Percentiles rank a stretch among this genome's conserved stretches.
Conservation (phyloP, 2,113 vertebrate species). For the Clarias batrachus region DNA sequence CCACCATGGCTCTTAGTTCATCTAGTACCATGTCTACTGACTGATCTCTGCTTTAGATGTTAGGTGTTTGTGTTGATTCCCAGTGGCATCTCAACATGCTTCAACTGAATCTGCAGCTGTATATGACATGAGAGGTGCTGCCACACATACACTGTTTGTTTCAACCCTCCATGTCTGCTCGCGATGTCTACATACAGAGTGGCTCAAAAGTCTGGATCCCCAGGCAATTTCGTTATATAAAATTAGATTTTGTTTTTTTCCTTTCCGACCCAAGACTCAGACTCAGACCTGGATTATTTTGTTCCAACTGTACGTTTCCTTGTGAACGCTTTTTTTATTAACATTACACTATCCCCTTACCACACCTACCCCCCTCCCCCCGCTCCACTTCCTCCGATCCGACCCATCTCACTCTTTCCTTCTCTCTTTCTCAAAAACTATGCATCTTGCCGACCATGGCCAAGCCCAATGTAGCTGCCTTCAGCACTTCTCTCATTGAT, state of each 20-base stretch:
- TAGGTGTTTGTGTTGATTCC: constrained; percentile 22
- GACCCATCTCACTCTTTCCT: not conserved
- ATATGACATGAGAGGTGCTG: not conserved
- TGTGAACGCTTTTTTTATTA: constrained; percentile 7
- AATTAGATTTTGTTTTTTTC: constrained; percentile 8
- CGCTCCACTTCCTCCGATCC: not conserved
- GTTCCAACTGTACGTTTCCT: not conserved
- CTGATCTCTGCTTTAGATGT: constrained; percentile 37
- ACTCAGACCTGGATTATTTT: not conserved
- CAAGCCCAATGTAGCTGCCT: constrained; percentile 62
- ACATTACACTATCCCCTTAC: constrained; percentile 1
- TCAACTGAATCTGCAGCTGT: constrained; percentile 14
- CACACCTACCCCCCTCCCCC: not conserved
- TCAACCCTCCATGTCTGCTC: not conserved
- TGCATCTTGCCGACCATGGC: constrained; percentile 28
- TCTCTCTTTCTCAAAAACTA: constrained; percentile 9
- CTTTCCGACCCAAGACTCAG: not conserved
- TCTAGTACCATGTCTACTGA: constrained; percentile 11
- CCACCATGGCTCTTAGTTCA: constrained; percentile 16
- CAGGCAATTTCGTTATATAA: not conserved
- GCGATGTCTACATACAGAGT: no score
- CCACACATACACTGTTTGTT: constrained; percentile 3
- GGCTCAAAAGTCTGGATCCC: no score
- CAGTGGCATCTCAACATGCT: constrained; percentile 16
- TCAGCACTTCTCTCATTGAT: constrained; percentile 74